Evolutionary conservation across 2,888 invertebrate genomes (phyloP), one percentile per base, ranked within the genome.

Genomic region (Drosophila kokeensis): DNA sequence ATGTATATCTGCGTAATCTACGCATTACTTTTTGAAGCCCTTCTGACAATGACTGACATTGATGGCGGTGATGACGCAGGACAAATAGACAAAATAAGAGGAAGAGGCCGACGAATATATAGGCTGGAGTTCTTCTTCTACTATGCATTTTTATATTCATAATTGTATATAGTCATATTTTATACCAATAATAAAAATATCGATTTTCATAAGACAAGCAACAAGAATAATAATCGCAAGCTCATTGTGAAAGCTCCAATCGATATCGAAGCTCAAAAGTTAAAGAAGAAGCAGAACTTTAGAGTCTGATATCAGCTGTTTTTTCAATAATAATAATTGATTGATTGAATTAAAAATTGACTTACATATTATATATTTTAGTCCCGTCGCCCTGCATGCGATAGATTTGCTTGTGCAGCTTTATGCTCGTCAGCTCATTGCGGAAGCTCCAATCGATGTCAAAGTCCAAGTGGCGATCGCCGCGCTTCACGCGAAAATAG

Each of bases 11-110:
- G 27, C 27, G 36, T 2, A 61, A 76, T 79, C 73, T 84, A 74
- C 88, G 85, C 80, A 84, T 76, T 89, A 73, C 69, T 70, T 68
- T 82, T 78, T 71, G 83, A 87, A 67, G 72, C 58, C 50, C 64
- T 71, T 50, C 70, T 83, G 83, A 89, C 76, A 83, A 69, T 87
- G 87, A 89, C 73, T 89, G 89, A 84, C 85, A 74, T 85, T 89
- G 85, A 85, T 85, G 85, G 80, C 77, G 73, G 72, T 69, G 79
- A 79, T 76, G 79, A 73, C 81, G 77, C 81, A 81, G 64, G 38
- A 55, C 24, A 45, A 24, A 45, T 8, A 8, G 21, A 24, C 4
- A 24, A 45, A 15, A 21, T 21, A 45, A 6, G 7, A 21, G 13
- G 13, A 15, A 24, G 21, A 45, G 7, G 8, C 24, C 24, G 15